Base-by-base conservation (phyloP, 2,888 invertebrate species). In the Diplolepis rosae region DNA sequence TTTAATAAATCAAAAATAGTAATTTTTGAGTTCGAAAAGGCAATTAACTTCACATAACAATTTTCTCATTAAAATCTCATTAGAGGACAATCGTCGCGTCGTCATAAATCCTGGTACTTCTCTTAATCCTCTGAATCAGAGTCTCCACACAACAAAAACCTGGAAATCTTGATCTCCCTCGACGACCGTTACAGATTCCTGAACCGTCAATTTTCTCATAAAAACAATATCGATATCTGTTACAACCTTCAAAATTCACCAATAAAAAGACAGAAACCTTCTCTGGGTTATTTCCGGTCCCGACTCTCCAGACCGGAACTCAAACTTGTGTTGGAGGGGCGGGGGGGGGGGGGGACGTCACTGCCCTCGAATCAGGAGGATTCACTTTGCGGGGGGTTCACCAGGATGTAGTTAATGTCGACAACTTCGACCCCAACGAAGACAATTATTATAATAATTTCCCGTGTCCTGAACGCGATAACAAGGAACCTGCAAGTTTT, bases 401-500 rank as follows among this genome's bases (percentile, higher is more conserved):
- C 71, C 70, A 70, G 69, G 75, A 75, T 71, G 75, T 70, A 72
- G 72, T 75, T 75, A 75, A 39, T 61, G 27, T 35, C 13, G 35
- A 22, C 39, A 13, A 39, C 35, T 27, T 61, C 24, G 69, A 69
- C 39, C 52, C 71, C 69, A 48, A 75, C 78, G 73, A 83, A 82
- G 82, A 82, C 80, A 80, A 84, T 84, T 83, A 82, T 75, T 52
- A 51, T 77, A 73, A 79, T 80, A 80, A 79, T 83, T 83, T 82
- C 84, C 80, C 82, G 74, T 77, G 77, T 68, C 45, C 69, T 66
- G 69, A 51, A 56, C 51, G 28, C 65, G 48, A 42, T 77, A 77
- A 78, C 71, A 66, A 73, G 69, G 39, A 30, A 48, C n/a, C 32
- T 39, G 72, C 76, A 73, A 74, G 77, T 78, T 74, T 61, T 61